Base-by-base conservation (phyloP, 1,140 invertebrate species). In the Zaprionus lachaisei region DNA sequence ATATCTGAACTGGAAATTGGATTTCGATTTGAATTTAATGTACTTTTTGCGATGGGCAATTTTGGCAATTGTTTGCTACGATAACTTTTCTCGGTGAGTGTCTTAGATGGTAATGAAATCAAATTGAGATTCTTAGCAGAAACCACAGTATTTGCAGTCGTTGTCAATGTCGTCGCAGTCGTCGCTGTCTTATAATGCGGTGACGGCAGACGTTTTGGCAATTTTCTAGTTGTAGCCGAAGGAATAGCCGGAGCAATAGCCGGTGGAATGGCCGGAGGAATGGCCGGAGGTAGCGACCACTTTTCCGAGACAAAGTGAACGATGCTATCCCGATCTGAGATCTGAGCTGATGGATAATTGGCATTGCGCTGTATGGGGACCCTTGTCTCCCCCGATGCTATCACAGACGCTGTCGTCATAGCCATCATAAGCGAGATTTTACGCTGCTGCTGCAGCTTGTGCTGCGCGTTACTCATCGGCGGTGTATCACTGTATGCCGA, bases 361-460 rank as follows among this genome's bases (percentile, higher is more conserved):
- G 37, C 28, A 28, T 28, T 58, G 12, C 44, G 79, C 70, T 77
- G 79, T 28, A 83, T 71, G 14, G 89, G 74, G 31, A 91, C 64
- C 58, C 91, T 84, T 34, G 87, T 92, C 68, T 92, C 91, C 12
- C 91, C 91, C 58, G 91, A 92, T 61, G 91, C 91, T 81, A 92
- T 92, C 57, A 92, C 91, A 54, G 91, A 92, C 14, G 91, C 89
- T 22, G 91, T 92, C 58, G 91, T 92, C 91, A 92, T 92, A 37
- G 84, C 91, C 83, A 92, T 87, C 80, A 92, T 87, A 6, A 92
- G 72, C 6, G 91, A 91, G 9, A 89, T 71, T 60, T 87, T 90
- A 5, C 91, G 81, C 37, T 91, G 85, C 22, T 91, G 89, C 28
- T 92, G 91, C 22, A 80, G 26, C 54, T 84, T 91, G 0, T 84